These are phyloP conservation scores for Rhinatrema bivittatum DNA, from an alignment of 2,797 vertebrate genomes.

Conservation along the genomic window DNA sequence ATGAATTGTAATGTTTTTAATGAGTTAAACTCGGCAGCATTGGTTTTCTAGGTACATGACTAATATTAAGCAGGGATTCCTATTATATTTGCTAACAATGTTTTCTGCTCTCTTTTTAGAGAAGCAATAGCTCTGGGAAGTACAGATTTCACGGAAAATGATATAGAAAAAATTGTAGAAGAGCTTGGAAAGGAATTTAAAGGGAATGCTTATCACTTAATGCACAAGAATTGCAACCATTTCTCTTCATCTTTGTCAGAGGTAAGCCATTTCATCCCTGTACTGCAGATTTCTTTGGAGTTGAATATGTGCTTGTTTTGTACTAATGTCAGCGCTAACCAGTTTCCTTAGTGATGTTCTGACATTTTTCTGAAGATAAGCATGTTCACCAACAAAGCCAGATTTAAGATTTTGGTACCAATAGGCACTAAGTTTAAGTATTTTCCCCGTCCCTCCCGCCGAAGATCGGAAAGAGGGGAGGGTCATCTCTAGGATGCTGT, in stretches of 20 bases:
- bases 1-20: too few relatives aligned
- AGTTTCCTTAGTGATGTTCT: too few relatives aligned
- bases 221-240: constrained; percentile 99
- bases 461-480: too few relatives aligned
- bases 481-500: too few relatives aligned
- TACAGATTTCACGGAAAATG: constrained; percentile 95
- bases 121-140: constrained; percentile 93
- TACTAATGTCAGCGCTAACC: too few relatives aligned
- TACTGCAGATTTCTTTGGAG: neutral
- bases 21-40: too few relatives aligned
- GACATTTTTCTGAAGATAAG: too few relatives aligned
- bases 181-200: constrained; percentile 97
- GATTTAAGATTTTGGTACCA: neutral
- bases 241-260: constrained; percentile 95
- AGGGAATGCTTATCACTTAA: constrained; percentile 96
- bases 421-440: too few relatives aligned
- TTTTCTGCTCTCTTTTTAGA: constrained; percentile 52
- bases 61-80: too few relatives aligned
- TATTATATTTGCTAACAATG: neutral
- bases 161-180: constrained; percentile 92
- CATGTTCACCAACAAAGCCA: neutral
- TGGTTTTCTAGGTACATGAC: too few relatives aligned
- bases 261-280: constrained; percentile 48
- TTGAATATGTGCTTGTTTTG: too few relatives aligned
- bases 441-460: too few relatives aligned